A percentile compares a stretch with the other conserved stretches of the same genome.
Conservation (phyloP, 92 coral and sea anemone genomes). For the Metridium senile region DNA sequence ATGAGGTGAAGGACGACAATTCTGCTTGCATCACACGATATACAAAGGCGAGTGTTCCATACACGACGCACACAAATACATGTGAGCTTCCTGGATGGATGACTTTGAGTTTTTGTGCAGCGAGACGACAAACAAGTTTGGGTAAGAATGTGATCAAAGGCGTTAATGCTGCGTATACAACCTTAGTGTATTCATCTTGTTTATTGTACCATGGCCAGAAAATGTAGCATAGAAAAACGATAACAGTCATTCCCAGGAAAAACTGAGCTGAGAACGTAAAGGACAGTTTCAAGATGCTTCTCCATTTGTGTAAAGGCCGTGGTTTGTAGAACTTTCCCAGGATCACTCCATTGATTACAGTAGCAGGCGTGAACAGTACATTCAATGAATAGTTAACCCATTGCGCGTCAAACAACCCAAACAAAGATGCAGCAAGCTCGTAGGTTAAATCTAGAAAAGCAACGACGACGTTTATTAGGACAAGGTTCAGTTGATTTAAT, state of each 20-base stretch:
- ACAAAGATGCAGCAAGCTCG: slow-evolving; percentile 49
- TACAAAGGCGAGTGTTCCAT: slow-evolving; percentile 39
- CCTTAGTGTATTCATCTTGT: slow-evolving; percentile 30
- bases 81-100: slow-evolving; percentile 56
- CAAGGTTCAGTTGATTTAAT: slow-evolving; percentile 61
- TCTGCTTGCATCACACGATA: slow-evolving; percentile 79
- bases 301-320: not conserved
- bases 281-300: slow-evolving; percentile 17
- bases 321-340: slow-evolving; percentile 33
- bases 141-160: slow-evolving; percentile 55
- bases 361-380: slow-evolving; percentile 34
- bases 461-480: slow-evolving; percentile 54
- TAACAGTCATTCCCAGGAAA: slow-evolving; percentile 48
- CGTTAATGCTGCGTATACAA: slow-evolving; percentile 27
- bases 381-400: slow-evolving; percentile 64
- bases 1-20: slow-evolving; percentile 41
- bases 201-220: slow-evolving; percentile 49
- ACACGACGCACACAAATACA: slow-evolving; percentile 39
- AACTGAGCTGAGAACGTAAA: slow-evolving; percentile 45
- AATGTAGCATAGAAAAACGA: slow-evolving; percentile 41
- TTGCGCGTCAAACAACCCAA: slow-evolving; percentile 49
- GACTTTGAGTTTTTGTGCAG: slow-evolving; percentile 43
- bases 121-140: slow-evolving; percentile 48
- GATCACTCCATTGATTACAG: slow-evolving; percentile 39
- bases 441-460: slow-evolving; percentile 59